phyloP scores from a whole-genome alignment of 2,888 invertebrate genomes.

The Diogma glabrata region DNA sequence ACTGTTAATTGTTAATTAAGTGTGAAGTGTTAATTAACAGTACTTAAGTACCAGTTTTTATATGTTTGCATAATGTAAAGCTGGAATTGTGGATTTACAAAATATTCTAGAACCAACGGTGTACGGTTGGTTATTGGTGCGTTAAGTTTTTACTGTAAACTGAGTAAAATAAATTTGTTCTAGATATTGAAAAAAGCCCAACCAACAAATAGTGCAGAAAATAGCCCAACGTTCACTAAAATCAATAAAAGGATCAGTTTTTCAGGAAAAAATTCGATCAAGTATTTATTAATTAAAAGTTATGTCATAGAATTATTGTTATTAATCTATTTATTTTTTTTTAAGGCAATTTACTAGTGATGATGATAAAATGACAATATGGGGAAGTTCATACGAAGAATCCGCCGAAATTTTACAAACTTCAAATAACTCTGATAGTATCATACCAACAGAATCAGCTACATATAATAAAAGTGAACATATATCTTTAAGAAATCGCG shows the following conservation, averaged over 20 bases:
- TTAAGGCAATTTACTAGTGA: neutral
- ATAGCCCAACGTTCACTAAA: constrained; percentile 1
- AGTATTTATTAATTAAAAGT: neutral
- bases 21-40: too few relatives aligned
- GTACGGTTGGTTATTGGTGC: too few relatives aligned
- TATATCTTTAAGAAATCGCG: neutral
- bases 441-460: neutral
- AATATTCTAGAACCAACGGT: too few relatives aligned
- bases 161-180: neutral
- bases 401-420: constrained; percentile 1
- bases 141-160: too few relatives aligned
- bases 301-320: neutral
- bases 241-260: neutral
- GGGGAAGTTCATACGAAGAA: constrained; percentile 6
- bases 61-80: too few relatives aligned
- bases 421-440: neutral
- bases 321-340: neutral
- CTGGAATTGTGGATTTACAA: too few relatives aligned
- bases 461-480: neutral
- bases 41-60: too few relatives aligned
- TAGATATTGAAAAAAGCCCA: neutral
- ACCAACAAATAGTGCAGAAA: neutral
- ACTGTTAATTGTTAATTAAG: too few relatives aligned
- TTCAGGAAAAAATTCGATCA: constrained; percentile 4
- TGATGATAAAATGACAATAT: neutral